Percentiles rank a stretch among this genome's conserved stretches.
Conservation (phyloP, 2,888 invertebrate genomes). For the Eledona agricola region DNA sequence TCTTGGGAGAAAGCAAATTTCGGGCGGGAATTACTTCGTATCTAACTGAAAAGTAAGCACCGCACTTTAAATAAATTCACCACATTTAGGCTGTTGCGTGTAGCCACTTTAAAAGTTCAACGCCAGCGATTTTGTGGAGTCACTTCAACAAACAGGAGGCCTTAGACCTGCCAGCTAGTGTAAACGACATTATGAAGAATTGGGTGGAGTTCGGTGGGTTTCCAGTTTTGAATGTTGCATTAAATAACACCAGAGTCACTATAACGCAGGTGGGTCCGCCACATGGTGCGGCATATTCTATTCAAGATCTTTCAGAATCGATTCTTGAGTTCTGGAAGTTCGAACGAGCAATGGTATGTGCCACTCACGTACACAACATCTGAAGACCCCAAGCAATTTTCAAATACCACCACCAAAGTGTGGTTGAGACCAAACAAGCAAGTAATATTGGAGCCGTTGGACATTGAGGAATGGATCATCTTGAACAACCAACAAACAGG, state of each 20-base stretch:
- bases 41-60: slow-evolving; percentile 64
- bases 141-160: slow-evolving; percentile 49
- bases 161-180: slow-evolving; percentile 31
- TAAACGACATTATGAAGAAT: slow-evolving; percentile 63
- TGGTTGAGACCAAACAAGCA: slow-evolving; percentile 63
- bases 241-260: slow-evolving; percentile 36
- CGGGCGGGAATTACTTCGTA: slow-evolving; percentile 67
- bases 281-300: slow-evolving; percentile 1
- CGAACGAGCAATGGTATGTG: slow-evolving; percentile 63
- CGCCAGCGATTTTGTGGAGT: slow-evolving; percentile 66
- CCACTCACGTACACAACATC: slow-evolving; percentile 65
- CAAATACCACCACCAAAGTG: slow-evolving; percentile 62
- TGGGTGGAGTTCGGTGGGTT: slow-evolving; percentile 72
- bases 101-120: slow-evolving; percentile 61
- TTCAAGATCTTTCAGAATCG: slow-evolving; percentile 37
- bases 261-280: slow-evolving; percentile 47
- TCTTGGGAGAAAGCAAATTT: slow-evolving; percentile 67
- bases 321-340: slow-evolving; percentile 34
- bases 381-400: slow-evolving; percentile 59
- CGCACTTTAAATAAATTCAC: not conserved
- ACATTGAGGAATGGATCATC: slow-evolving; percentile 66
- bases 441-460: slow-evolving; percentile 49
- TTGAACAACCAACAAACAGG: slow-evolving; percentile 72
- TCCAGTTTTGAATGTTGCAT: slow-evolving; percentile 66
- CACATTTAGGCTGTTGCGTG: slow-evolving; percentile 8